These are phyloP conservation scores for Cyrtonyx montezumae DNA, from an alignment of 2,113 vertebrate species.

Conservation along the genomic window DNA sequence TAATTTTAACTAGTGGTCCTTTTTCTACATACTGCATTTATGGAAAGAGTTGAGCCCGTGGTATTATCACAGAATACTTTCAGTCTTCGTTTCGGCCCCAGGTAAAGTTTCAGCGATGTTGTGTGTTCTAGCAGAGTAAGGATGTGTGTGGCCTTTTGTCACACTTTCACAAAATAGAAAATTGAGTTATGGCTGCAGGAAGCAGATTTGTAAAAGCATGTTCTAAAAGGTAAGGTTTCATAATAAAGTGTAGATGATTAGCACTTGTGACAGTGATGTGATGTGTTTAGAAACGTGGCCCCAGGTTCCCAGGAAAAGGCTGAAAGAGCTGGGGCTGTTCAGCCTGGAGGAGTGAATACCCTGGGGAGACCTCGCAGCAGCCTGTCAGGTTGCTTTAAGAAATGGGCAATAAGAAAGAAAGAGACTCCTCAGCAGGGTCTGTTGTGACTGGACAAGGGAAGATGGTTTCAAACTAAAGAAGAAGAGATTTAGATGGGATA, in stretches of 20 bases:
- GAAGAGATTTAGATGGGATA: no score
- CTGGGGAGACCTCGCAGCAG: no score
- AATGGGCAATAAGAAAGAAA: no score
- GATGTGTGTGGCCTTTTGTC: neutral
- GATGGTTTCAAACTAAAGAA: no score
- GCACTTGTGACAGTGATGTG: neutral
- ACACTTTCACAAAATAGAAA: neutral
- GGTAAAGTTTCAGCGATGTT: neutral
- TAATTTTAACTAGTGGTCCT: neutral
- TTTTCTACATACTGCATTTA: neutral
- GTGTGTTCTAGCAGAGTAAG: neutral
- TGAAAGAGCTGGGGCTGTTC: no score
- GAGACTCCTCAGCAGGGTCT: no score
- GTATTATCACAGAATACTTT: neutral
- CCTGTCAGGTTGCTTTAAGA: no score
- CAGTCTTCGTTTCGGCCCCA: neutral
- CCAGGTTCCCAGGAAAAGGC: neutral
- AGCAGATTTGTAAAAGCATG: neutral
- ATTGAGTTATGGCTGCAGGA: neutral
- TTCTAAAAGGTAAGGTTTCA: neutral
- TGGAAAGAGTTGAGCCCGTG: neutral
- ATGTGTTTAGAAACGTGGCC: neutral
- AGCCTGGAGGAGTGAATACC: no score
- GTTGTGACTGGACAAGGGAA: no score
- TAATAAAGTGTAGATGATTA: neutral